Base-by-base conservation (phyloP, 2,888 invertebrate species). In the Myopa tessellatipennis region DNA sequence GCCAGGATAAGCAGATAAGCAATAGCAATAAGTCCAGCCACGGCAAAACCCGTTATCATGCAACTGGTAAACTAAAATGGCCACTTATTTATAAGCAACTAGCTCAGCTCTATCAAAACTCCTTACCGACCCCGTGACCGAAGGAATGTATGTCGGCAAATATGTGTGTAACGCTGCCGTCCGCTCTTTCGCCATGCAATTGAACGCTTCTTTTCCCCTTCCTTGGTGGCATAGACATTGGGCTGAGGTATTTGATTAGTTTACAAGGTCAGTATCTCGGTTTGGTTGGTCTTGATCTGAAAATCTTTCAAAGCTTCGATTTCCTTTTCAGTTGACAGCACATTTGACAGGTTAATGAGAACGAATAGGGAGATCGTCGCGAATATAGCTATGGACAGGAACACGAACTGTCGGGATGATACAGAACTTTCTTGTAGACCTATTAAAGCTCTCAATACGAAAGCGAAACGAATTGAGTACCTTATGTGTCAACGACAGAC, bases 401-500 rank as follows among this genome's bases (percentile, higher is more conserved):
- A 74, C 10, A 68, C 18, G 0, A 67, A 58, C 74, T 74, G 58
- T n/a, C 45, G 68, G 26, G 45, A 5, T 16, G 36, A 45, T 38
- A 12, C 16, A 18, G 34, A 34, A 63, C 26, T 26, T 2, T 26
- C 1, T n/a, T n/a, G n/a, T n/a, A 26, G 26, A 26, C 26, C 26
- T 26, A 2, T 72, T 8, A 18, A n/a, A 60, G 55, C 10, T n/a
- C 14, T 55, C 55, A n/a, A n/a, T 1, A 16, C 5, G 55, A 6
- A 16, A 16, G 55, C 4, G 55, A 16, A 16, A n/a, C 55, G 55
- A 55, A 55, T 5, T 38, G 18, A 61, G 55, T 55, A 74, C 74
- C 74, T 74, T 74, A 18, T 74, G 67, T 18, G 12, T 52, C 55
- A 38, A 40, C 18, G 38, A 55, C 10, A 74, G 34, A 14, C 67